A percentile compares a stretch with the other conserved stretches of the same genome.
phyloP scores from a whole-genome alignment of 2,888 invertebrate species.

The Tethea ocularis region DNA sequence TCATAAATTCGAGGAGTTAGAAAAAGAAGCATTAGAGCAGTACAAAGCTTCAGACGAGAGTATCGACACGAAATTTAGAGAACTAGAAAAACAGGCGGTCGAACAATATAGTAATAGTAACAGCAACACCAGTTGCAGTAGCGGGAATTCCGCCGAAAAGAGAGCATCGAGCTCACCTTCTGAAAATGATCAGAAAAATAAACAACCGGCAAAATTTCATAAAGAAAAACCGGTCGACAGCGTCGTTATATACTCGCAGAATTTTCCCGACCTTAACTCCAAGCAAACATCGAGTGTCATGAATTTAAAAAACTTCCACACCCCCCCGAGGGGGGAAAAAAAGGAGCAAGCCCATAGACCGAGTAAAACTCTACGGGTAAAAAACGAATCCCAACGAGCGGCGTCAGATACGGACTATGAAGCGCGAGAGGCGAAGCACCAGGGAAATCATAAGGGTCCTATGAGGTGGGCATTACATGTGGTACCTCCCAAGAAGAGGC shows the following conservation, averaged over 20 bases:
- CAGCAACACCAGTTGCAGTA: constrained; percentile 78
- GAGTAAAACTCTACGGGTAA: constrained; percentile 59
- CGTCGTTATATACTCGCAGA: constrained; percentile 76
- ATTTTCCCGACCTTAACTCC: constrained; percentile 72
- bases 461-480: constrained; percentile 70
- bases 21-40: constrained; percentile 84
- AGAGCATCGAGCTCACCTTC: constrained; percentile 46
- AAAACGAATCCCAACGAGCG: constrained; percentile 63
- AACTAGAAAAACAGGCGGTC: constrained; percentile 86
- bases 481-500: constrained; percentile 71
- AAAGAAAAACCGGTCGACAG: constrained; percentile 73
- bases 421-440: constrained; percentile 52
- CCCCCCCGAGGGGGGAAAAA: constrained; percentile 83
- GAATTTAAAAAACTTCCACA: constrained; percentile 82
- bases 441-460: constrained; percentile 58
- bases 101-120: constrained; percentile 85
- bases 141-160: constrained; percentile 69
- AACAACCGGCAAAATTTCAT: constrained; percentile 68
- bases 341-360: constrained; percentile 67
- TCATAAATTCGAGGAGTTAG: constrained; percentile 81
- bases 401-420: constrained; percentile 77
- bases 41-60: constrained; percentile 84
- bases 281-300: constrained; percentile 69
- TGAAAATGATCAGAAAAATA: constrained; percentile 52
- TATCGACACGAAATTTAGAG: constrained; percentile 84